phyloP scores from a whole-genome alignment of 2,797 vertebrate species.

The Acanthiza pusilla region DNA sequence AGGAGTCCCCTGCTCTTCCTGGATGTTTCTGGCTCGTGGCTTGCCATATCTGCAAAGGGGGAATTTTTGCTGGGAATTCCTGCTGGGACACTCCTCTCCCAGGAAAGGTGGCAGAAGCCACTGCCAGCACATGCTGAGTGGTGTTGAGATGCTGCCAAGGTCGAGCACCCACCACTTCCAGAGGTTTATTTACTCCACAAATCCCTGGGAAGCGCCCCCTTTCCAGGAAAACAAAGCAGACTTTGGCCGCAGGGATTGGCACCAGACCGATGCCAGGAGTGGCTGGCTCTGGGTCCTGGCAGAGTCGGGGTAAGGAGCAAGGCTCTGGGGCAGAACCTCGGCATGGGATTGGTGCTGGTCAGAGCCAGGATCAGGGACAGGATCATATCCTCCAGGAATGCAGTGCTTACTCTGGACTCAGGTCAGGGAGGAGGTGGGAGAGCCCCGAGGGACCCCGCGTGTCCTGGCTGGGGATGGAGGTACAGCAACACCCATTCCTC shows the following conservation, averaged over 20 bases:
- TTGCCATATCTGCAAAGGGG: not conserved
- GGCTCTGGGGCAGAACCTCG: not conserved
- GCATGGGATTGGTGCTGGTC: rapidly evolving
- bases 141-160: not conserved
- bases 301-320: not conserved
- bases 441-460: rapidly evolving
- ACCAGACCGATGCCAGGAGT: rapidly evolving
- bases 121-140: not conserved
- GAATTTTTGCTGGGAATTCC: not conserved
- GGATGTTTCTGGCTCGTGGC: rapidly evolving
- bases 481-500: rapidly evolving
- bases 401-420: rapidly evolving
- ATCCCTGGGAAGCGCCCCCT: not conserved
- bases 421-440: rapidly evolving
- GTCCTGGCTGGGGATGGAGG: not conserved
- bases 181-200: not conserved
- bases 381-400: not conserved
- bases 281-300: rapidly evolving
- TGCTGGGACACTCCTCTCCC: not conserved
- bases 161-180: not conserved
- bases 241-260: not conserved
- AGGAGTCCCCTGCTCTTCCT: not conserved
- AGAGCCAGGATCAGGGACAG: not conserved
- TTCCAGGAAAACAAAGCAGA: not conserved
- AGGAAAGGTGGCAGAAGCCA: not conserved